These are phyloP conservation scores for Pterophyllum scalare DNA, from an alignment of 2,113 vertebrate species.

Conservation along the genomic window DNA sequence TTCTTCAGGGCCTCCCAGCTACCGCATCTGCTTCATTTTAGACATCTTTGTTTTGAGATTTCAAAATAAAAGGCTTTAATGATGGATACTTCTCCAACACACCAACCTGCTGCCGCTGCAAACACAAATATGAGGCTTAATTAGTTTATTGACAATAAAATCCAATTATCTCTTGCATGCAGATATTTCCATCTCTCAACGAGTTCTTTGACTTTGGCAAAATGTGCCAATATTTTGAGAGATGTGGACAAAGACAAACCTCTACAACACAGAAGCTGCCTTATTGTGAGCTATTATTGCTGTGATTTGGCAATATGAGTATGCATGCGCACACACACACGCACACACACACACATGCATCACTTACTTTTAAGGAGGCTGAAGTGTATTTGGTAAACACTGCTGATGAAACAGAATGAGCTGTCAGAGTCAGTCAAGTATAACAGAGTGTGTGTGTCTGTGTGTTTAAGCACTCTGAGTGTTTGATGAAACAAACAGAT, in stretches of 20 bases:
- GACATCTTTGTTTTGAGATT: rapidly evolving
- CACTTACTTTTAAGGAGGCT: conserved; percentile 12
- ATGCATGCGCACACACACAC: neutral
- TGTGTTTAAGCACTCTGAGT: neutral
- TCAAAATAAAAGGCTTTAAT: too few relatives aligned
- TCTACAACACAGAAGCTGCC: rapidly evolving
- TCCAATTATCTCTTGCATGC: neutral
- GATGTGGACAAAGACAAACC: neutral
- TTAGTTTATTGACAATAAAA: neutral
- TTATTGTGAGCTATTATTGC: neutral
- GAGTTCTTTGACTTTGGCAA: neutral
- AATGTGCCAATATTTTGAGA: neutral
- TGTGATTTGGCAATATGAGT: neutral
- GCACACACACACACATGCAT: neutral
- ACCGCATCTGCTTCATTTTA: neutral
- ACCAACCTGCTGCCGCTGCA: neutral
- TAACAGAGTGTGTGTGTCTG: neutral
- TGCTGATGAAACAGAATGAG: conserved; percentile 29
- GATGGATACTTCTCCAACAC: neutral
- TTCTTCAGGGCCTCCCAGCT: neutral
- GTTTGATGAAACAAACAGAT: neutral
- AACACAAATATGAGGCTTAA: neutral
- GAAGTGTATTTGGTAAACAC: conserved; percentile 47
- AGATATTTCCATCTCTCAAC: neutral
- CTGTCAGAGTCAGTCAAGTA: conserved; percentile 17